These are phyloP conservation scores for Stenotaenia linearis DNA, from an alignment of 2,888 invertebrate species.

Conservation along the genomic window DNA sequence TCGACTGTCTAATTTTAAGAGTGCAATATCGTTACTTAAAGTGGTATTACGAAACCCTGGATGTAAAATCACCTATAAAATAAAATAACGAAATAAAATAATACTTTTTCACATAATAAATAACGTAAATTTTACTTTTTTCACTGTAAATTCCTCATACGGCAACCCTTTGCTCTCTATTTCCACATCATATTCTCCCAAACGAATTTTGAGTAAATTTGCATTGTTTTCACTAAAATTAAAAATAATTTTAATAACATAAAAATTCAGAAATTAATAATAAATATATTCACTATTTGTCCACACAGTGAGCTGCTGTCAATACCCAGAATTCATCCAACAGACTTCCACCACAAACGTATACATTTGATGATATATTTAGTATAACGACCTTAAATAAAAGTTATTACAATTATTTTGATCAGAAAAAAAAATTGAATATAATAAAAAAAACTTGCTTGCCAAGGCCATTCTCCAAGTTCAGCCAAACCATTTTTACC, in stretches of 20 bases:
- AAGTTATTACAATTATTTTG: background rate
- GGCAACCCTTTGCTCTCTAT: slow-evolving; percentile 44
- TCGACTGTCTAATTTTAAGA: slow-evolving; percentile 43
- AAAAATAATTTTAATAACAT: background rate
- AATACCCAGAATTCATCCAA: slow-evolving; percentile 47
- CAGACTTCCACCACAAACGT: slow-evolving; percentile 49
- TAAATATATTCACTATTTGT: slow-evolving; percentile 45
- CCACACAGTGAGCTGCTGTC: slow-evolving; percentile 50
- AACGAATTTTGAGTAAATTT: slow-evolving; percentile 45
- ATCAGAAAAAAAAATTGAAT: background rate
- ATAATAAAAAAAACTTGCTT: slow-evolving; percentile 42
- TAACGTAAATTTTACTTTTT: too few relatives aligned
- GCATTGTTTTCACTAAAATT: slow-evolving; percentile 30
- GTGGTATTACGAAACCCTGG: slow-evolving; percentile 45
- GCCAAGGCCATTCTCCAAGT: slow-evolving; percentile 50
- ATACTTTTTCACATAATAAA: slow-evolving; percentile 34
- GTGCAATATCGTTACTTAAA: slow-evolving; percentile 47
- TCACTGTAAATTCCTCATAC: slow-evolving; percentile 46
- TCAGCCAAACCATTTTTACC: slow-evolving; percentile 45
- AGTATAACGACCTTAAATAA: slow-evolving; percentile 47
- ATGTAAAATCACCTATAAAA: slow-evolving; percentile 36
- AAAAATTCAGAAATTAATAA: slow-evolving; percentile 24
- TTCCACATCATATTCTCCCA: slow-evolving; percentile 49
- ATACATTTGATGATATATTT: slow-evolving; percentile 47
- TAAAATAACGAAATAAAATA: slow-evolving; percentile 37